Base-by-base conservation (phyloP, 2,888 invertebrate species). In the Caenorhabditis sp. region DNA sequence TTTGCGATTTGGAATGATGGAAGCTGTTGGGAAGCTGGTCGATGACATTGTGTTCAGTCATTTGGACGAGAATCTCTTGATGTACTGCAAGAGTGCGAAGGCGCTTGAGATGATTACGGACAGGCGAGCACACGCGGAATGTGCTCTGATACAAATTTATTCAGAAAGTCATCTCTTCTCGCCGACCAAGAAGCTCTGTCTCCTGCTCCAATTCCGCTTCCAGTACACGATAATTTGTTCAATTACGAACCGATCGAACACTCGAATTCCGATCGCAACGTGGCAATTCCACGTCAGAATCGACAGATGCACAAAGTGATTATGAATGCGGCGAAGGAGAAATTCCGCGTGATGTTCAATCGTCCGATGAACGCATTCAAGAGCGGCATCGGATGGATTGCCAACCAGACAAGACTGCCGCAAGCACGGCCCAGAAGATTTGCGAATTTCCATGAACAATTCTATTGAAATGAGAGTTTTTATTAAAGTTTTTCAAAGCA, bases 11-110 rank as follows among this genome's bases (percentile, higher is more conserved):
- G 53, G 27, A 2, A 45, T 70, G 59, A 45, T 4, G 17, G 70
- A 70, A 11, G 70, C 70, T 26, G 59, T 59, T 13, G 53, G 45
- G 15, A 70, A 70, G 26, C 45, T 70, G 45, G 45, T 70, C 24
- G 59, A 70, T 30, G 70, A 70, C 35, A 53, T 70, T 30, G 53
- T 70, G 26, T 70, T 70, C 30, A 37, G 46, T 8, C 43, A 26
- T 45, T 22, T 37, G 27, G 35, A 53, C 26, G 59, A 53, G 6
- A 24, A 59, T 2, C 15, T 59, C 13, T 7, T 70, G n/a, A 22
- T 37, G 35, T 70, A 52, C 17, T 58, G 70, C 52, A 70, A 61
- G 22, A 70, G 30, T 30, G 15, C 17, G 22, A 22, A 22, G 20
- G 59, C 41, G 7, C 2, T 70, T 26, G 59, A 59, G 11, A 27